Evolutionary conservation across 2,797 vertebrate genomes (phyloP).

Genomic region (Xiphorhynchus erythropygius): DNA sequence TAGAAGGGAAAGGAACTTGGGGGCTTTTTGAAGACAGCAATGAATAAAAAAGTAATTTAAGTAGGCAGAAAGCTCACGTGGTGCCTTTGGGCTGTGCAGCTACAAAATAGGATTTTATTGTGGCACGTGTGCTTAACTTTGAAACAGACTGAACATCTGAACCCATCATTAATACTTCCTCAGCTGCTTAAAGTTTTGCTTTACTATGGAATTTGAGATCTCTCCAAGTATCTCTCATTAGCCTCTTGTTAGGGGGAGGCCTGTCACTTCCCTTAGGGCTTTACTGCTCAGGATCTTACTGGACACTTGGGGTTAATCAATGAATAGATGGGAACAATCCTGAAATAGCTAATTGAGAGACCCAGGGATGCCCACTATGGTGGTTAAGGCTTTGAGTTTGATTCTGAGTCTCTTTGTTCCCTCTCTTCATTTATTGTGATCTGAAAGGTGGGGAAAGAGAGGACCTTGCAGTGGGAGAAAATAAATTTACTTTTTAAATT

Average conservation of each 20-base stretch:
- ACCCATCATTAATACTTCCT: background rate
- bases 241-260: background rate
- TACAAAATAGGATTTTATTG: background rate
- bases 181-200: background rate
- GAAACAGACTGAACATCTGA: background rate
- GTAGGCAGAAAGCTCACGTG: background rate
- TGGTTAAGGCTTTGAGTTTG: background rate
- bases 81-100: background rate
- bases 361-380: background rate
- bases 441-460: background rate
- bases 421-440: background rate
- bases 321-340: background rate
- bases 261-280: background rate
- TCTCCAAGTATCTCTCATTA: background rate
- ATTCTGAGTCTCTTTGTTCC: background rate
- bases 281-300: background rate
- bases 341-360: background rate
- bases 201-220: background rate
- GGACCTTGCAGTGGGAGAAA: background rate
- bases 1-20: background rate
- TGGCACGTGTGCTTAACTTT: background rate
- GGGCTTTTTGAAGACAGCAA: rapidly evolving
- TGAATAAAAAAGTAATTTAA: background rate
- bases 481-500: background rate
- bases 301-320: background rate